Percentiles rank a stretch among this genome's conserved stretches.
These are phyloP conservation scores for Elachura formosa DNA, from an alignment of 2,113 vertebrate species.

Conservation along the genomic window DNA sequence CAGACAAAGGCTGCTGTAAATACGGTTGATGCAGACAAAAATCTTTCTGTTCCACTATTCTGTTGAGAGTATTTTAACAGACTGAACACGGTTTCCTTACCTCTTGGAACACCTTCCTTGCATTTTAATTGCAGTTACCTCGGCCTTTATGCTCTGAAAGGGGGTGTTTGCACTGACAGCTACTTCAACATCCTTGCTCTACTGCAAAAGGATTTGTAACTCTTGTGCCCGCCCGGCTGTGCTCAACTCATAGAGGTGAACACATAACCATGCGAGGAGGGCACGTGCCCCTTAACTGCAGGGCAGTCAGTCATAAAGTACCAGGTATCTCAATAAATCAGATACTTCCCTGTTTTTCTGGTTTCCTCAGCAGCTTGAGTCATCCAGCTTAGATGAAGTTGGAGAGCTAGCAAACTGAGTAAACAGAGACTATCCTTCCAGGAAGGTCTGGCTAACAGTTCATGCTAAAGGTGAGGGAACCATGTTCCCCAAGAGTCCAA, in stretches of 20 bases:
- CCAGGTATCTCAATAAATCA: neutral
- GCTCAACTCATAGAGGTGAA: neutral
- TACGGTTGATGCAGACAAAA: neutral
- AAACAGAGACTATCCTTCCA: neutral
- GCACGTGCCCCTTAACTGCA: neutral
- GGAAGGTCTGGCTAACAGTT: neutral
- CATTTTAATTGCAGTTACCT: neutral
- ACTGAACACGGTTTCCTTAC: neutral
- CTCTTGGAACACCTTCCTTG: neutral
- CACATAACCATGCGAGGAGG: fast-evolving
- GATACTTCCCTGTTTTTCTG: constrained; percentile 11
- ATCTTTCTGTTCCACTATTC: neutral
- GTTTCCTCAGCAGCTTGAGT: constrained; percentile 15
- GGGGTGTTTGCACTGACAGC: neutral
- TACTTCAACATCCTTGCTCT: neutral
- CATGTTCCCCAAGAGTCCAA: fast-evolving
- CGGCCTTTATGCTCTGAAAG: neutral
- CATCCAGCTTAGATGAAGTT: neutral
- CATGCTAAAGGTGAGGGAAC: neutral
- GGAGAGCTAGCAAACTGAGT: neutral
- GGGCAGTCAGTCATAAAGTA: neutral
- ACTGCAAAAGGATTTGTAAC: neutral
- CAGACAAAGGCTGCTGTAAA: neutral
- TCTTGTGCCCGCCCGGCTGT: fast-evolving
- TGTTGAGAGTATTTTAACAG: neutral